Evolutionary conservation across 1,140 invertebrate genomes (phyloP).

Genomic region (Drosophila nikananu): DNA sequence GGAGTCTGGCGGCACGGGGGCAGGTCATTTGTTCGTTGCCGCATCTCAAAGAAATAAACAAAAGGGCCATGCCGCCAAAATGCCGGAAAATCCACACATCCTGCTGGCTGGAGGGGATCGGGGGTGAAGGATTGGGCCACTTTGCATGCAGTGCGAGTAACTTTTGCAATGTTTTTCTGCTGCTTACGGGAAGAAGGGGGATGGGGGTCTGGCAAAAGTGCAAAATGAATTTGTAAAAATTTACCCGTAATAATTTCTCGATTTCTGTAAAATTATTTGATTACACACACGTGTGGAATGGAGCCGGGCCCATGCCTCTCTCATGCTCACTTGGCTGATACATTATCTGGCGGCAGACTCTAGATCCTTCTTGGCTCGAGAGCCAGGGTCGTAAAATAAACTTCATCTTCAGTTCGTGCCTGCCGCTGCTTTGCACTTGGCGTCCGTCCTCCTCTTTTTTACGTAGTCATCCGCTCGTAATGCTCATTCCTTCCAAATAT

Average conservation of each 20-base stretch:
- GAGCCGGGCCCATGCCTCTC: neutral
- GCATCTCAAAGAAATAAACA: conserved; percentile 82
- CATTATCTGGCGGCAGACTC: conserved; percentile 34
- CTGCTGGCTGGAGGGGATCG: conserved; percentile 43
- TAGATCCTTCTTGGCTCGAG: conserved; percentile 39
- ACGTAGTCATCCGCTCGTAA: conserved; percentile 12
- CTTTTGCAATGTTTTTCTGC: conserved; percentile 40
- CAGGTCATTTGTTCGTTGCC: conserved; percentile 48
- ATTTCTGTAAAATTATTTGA: conserved; percentile 83
- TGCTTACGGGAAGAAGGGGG: conserved; percentile 28
- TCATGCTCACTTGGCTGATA: conserved; percentile 29
- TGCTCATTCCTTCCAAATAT: conserved; percentile 68
- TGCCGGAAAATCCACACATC: conserved; percentile 80
- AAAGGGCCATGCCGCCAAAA: conserved; percentile 68
- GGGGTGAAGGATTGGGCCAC: conserved; percentile 38
- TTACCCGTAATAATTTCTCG: conserved; percentile 78
- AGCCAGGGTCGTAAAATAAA: conserved; percentile 72
- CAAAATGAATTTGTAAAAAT: conserved; percentile 81
- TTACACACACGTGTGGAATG: conserved; percentile 80
- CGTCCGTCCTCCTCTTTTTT: conserved; percentile 20
- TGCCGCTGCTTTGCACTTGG: conserved; percentile 26
- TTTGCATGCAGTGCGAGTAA: conserved; percentile 75
- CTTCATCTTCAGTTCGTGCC: conserved; percentile 73
- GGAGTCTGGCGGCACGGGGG: neutral
- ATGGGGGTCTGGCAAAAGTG: conserved; percentile 54